Evolutionary conservation across 2,113 vertebrate genomes (phyloP), one percentile per base, ranked within the genome.

Genomic region (Zapornia atra): DNA sequence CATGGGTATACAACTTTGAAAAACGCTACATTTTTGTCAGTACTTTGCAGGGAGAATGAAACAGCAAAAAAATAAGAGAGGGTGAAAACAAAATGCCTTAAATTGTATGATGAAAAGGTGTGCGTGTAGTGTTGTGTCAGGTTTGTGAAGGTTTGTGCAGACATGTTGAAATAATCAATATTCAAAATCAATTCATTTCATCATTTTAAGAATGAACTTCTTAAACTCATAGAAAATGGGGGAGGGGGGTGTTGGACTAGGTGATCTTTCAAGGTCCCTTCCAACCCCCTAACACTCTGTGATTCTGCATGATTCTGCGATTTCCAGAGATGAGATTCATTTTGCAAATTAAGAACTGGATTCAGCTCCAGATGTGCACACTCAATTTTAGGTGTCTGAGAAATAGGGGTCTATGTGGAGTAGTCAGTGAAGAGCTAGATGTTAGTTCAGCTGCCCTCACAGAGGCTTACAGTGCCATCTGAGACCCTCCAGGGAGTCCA

Each of bases 61-160:
- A 38, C 33, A 78, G 42, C 9, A 48, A 86, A 77, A 48, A 48
- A 17, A 21, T 19, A 29, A 77, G 59, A 82, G 44, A 90, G 68
- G 46, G 46, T 91, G 80, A 88, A 95, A 97, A 88, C 75, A 92
- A 96, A 95, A 95, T 93, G 94, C 96, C 96, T 96, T 97, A 97
- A 95, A 95, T 3, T 70, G 22, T 86, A n/a, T 17, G 65, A 33
- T 90, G 53, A 78, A 90, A 70, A 88, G 66, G 33, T 64, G 17
- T 16, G 38, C 50, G 38, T 53, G 79, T 68, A 75, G 80, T 12
- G 3, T 29, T 56, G 46, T 80, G 25, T 15, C 33, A 59, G 82
- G 36, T 85, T 94, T 92, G 65, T 70, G 82, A 57, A 63, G 21
- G 33, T 90, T 69, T 20, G 38, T 81, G 75, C 54, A 72, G 88